Conservation (phyloP, 1,140 invertebrate genomes). For the Cotesia chilonis region DNA sequence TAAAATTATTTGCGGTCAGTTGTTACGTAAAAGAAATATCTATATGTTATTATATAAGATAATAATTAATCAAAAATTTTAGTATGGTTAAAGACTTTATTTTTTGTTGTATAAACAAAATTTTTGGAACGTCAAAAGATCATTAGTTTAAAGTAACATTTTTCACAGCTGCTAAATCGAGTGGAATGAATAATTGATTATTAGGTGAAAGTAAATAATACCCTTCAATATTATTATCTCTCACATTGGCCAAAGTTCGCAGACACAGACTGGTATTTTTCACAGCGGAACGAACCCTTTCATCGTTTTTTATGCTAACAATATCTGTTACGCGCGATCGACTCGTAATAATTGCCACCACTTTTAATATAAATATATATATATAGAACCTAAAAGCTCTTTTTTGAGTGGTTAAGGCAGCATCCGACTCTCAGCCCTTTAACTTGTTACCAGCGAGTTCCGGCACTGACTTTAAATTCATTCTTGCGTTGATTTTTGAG, state of each 20-base stretch:
- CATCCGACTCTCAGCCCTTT: slow-evolving; percentile 14
- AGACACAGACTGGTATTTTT: slow-evolving; percentile 5
- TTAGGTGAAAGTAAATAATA: too few relatives aligned
- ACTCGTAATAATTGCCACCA: slow-evolving; percentile 57
- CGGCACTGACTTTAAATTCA: slow-evolving; percentile 58
- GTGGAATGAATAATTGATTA: not conserved
- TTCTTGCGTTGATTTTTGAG: slow-evolving; percentile 44
- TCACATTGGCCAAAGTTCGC: not conserved
- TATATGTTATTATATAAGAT: too few relatives aligned
- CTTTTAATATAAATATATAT: not conserved
- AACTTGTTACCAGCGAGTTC: slow-evolving; percentile 1
- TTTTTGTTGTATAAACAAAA: too few relatives aligned
- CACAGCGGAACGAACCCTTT: slow-evolving; percentile 30
- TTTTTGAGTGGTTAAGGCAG: slow-evolving; percentile 20
- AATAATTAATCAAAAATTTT: too few relatives aligned
- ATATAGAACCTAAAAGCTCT: too few relatives aligned
- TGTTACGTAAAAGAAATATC: too few relatives aligned
- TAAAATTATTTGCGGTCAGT: not conserved
- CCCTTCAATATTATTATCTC: too few relatives aligned
- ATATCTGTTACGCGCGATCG: slow-evolving; percentile 60
- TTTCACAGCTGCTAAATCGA: slow-evolving; percentile 1
- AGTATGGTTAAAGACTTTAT: too few relatives aligned
- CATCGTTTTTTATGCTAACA: slow-evolving; percentile 47
- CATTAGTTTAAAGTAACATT: not conserved
- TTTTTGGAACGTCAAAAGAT: not conserved